phyloP scores from a whole-genome alignment of 2,888 invertebrate species.

The Allacma fusca region DNA sequence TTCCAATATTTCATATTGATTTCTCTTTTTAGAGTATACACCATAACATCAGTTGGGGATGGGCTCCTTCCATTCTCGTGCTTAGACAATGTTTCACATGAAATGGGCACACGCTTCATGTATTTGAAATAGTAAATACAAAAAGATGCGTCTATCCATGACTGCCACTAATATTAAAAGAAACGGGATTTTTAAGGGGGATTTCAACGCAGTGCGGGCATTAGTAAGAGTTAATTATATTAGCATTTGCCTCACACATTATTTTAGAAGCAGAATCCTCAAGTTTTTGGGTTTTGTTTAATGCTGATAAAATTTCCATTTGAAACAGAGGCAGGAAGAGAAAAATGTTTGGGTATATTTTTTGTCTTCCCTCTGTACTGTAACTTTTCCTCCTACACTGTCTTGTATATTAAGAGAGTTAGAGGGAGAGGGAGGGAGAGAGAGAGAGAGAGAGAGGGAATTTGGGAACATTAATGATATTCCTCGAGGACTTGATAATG shows the following conservation, averaged over 20 bases:
- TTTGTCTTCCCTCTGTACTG: not conserved
- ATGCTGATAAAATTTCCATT: not conserved
- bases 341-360: not conserved
- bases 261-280: no score
- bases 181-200: no score
- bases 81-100: no score
- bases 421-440: not conserved
- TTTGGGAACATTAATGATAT: conserved; percentile 22
- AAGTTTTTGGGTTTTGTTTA: not conserved
- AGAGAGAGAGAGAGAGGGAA: not conserved
- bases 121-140: no score
- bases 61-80: no score
- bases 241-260: not conserved
- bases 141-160: no score
- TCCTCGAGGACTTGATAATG: conserved; percentile 28
- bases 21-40: no score
- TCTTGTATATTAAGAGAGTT: not conserved
- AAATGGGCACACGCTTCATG: no score
- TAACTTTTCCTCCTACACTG: not conserved
- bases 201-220: no score
- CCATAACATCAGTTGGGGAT: no score
- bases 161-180: no score
- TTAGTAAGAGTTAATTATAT: not conserved
- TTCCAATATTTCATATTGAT: not conserved
- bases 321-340: not conserved